Evolutionary conservation across 37 sponge, comb jelly and placozoan genomes (phyloP).

Genomic region (Oopsacas minuta): DNA sequence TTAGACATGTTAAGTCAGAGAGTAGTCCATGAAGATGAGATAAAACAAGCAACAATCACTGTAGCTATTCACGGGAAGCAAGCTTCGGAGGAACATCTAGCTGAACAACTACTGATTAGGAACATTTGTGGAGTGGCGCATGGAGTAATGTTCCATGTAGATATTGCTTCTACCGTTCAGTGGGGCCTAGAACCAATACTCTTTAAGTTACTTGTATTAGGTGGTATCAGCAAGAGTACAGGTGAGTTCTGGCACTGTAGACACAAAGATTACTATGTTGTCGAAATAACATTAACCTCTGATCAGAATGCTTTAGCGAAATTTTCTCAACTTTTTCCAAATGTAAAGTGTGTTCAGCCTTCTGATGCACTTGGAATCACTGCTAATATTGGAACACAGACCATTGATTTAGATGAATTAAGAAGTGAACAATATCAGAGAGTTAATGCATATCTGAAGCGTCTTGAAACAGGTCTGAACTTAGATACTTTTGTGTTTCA

Average conservation of each 20-base stretch:
- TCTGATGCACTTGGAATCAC: not conserved
- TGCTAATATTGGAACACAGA: not conserved
- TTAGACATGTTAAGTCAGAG: conserved; percentile 3
- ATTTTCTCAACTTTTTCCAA: not conserved
- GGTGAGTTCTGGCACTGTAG: not conserved
- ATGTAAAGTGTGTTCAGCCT: not conserved
- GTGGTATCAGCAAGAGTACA: not conserved
- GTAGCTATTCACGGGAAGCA: not conserved
- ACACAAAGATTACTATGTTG: not conserved
- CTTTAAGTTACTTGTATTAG: not conserved
- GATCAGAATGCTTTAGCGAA: not conserved
- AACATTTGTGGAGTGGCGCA: not conserved
- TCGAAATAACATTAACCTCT: not conserved
- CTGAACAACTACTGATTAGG: not conserved
- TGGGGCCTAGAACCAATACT: not conserved
- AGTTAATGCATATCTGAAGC: not conserved
- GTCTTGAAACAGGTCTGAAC: not conserved
- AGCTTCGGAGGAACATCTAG: not conserved
- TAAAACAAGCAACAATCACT: not conserved
- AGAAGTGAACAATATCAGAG: not conserved
- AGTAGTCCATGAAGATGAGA: not conserved
- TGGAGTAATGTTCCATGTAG: not conserved
- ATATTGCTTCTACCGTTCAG: conserved; percentile 10
- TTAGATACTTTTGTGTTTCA: not conserved
- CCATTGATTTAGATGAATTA: not conserved